phyloP scores from a whole-genome alignment of 2,113 vertebrate genomes.

The Lamprologus sp. region DNA sequence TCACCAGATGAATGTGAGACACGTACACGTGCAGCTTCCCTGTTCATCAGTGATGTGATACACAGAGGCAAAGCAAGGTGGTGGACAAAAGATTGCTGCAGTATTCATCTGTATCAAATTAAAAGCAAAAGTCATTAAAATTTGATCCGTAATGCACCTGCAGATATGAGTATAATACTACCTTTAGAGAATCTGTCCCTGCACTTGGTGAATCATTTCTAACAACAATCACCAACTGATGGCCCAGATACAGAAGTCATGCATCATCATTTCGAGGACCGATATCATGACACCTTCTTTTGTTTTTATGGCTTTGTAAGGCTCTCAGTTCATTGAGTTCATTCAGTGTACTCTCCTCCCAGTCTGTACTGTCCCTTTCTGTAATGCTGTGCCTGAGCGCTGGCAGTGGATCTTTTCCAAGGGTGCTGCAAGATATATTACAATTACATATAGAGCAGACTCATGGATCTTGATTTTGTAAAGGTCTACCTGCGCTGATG shows the following conservation, averaged over 20 bases:
- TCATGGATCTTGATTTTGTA: conserved; percentile 3
- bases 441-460: not conserved
- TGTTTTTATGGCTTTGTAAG: not conserved
- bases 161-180: not conserved
- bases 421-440: not conserved
- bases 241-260: not conserved
- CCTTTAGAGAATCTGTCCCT: conserved; percentile 1
- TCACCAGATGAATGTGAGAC: not conserved
- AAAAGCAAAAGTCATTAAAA: not conserved
- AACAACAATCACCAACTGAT: not conserved
- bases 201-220: not conserved
- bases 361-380: not conserved
- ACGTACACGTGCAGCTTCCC: not conserved
- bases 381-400: not conserved
- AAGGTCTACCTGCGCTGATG: not conserved
- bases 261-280: not conserved
- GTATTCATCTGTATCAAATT: conserved; percentile 16
- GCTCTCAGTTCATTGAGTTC: not conserved
- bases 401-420: not conserved
- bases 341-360: not conserved
- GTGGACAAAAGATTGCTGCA: not conserved
- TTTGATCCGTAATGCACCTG: conserved; percentile 15
- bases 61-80: not conserved
- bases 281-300: not conserved
- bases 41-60: not conserved